Base-by-base conservation (phyloP, 2,797 vertebrate genomes). In the Halcyon leucocephala region DNA sequence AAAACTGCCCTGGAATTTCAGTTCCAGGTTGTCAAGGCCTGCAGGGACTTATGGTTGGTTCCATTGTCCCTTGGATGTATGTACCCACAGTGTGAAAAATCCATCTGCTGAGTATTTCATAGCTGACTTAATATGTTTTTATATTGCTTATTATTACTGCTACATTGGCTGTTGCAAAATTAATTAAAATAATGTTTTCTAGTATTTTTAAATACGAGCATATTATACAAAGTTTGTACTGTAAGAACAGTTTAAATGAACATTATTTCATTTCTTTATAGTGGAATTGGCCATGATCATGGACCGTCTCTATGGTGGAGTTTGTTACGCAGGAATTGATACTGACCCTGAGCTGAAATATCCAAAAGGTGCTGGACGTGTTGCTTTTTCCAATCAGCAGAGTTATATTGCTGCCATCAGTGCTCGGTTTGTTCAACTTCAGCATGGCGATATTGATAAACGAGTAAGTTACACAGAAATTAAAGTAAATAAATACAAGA, bases 211-310 rank as follows among this genome's bases (percentile, higher is more conserved):
- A 77, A 49, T 26, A 35, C 6, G 49, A 44, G 22, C 6, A 2
- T 49, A 22, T 29, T 55, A 52, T 51, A 25, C 31, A 29, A 54
- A 26, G 15, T 77, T 79, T 82, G 11, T 64, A 9, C 15, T 80
- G 31, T 61, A 70, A 86, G 31, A 89, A n/a, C 12, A 57, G 19
- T 81, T 89, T 54, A 82, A 87, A 44, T 51, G 41, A 83, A 33
- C 2, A 3, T 25, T 84, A 3, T 88, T 85, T 61, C 71, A 64
- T 93, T 96, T 55, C 42, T 94, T 82, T 74, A 41, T 80, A 99
- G 99, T 99, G 97, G 99, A 99, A 92, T 97, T 99, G 97, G 99
- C 99, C 48, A 99, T 99, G 99, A 99, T 99, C 74, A 99, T 99
- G 99, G 99, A 99, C 97, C 99, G 99, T 87, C 99, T 99, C 54